These are phyloP conservation scores for Furcifer pardalis DNA, from an alignment of 2,797 vertebrate genomes.

Conservation along the genomic window DNA sequence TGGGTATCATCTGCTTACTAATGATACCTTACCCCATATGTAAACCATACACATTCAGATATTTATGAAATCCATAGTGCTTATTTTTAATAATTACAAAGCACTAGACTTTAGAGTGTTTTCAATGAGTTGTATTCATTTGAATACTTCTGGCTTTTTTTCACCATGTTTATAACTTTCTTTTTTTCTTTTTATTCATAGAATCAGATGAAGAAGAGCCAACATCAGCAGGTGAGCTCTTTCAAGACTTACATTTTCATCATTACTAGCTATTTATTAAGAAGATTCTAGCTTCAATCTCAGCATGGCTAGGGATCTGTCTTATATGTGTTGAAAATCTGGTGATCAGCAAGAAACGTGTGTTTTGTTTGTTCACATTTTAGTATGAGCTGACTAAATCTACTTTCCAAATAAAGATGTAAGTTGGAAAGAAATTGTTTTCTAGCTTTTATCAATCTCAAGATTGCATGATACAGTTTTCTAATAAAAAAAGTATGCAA, in stretches of 20 bases:
- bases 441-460: neutral
- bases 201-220: slow-evolving; percentile 74
- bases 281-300: neutral
- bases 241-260: neutral
- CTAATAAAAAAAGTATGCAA: neutral
- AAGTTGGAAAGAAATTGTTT: neutral
- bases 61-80: neutral
- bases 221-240: slow-evolving; percentile 72
- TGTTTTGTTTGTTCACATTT: neutral
- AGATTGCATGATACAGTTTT: neutral
- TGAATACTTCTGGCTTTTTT: slow-evolving; percentile 30
- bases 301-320: neutral
- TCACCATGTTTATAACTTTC: slow-evolving; percentile 17
- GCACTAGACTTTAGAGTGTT: neutral
- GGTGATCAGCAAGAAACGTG: neutral
- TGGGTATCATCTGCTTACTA: no score
- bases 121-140: neutral
- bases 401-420: neutral
- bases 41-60: neutral
- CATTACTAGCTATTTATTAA: neutral
- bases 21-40: no score
- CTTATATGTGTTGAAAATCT: neutral
- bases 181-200: slow-evolving; percentile 1
- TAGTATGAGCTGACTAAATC: neutral
- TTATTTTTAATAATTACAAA: neutral